These are phyloP conservation scores for Dicyrtoma fusca DNA, from an alignment of 2,888 invertebrate genomes.

Conservation along the genomic window DNA sequence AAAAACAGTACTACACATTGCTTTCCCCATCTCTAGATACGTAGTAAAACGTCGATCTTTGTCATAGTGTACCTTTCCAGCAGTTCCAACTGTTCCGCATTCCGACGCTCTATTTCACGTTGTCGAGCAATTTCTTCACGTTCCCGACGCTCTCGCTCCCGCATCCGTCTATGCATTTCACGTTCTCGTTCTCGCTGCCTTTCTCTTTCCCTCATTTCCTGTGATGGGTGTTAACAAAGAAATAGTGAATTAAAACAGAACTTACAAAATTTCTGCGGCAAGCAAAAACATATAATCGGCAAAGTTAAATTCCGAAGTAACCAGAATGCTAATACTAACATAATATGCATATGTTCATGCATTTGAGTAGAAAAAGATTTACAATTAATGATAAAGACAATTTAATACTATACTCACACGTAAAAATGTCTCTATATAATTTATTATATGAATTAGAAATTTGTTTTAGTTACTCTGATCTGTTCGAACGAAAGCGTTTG, in stretches of 20 bases:
- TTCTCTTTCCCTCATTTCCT: conserved; percentile 66
- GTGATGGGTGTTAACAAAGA: background rate
- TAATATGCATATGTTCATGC: no score
- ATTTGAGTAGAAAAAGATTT: no score
- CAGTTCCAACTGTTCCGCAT: conserved; percentile 46
- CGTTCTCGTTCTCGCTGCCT: conserved; percentile 74
- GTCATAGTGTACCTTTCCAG: conserved; percentile 44
- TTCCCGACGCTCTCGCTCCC: conserved; percentile 74
- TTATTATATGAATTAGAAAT: conserved; percentile 15
- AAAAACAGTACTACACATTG: no score
- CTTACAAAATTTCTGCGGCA: background rate
- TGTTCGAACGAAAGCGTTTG: conserved; percentile 37
- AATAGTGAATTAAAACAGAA: background rate
- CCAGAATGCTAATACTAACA: background rate
- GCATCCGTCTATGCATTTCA: conserved; percentile 74
- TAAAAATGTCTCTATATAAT: background rate
- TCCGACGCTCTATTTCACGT: conserved; percentile 75
- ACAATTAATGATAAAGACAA: no score
- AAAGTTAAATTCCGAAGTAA: background rate
- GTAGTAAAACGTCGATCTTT: background rate
- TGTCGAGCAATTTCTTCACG: conserved; percentile 77
- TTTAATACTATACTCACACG: background rate
- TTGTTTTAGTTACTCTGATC: conserved; percentile 36
- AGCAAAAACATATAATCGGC: background rate
- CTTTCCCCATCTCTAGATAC: no score